Percentiles rank a stretch among this genome's conserved stretches.
phyloP scores from a whole-genome alignment of 2,797 vertebrate species.

The Atherinosoma microstoma region DNA sequence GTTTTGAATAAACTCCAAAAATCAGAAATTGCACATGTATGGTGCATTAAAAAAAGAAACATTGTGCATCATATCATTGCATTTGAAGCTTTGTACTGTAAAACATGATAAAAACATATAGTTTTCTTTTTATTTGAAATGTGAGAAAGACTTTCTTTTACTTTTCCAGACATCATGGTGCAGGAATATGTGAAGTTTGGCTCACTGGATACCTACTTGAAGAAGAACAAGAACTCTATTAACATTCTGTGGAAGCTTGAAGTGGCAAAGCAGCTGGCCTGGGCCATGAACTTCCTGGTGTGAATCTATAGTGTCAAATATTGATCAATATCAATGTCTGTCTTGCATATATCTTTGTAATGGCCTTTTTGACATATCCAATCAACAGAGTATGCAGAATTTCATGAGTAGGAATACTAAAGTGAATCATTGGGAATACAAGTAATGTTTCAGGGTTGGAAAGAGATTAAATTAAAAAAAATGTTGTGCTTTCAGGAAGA shows the following conservation, averaged over 20 bases:
- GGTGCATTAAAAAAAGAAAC: not conserved
- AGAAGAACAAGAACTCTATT: conserved; percentile 91
- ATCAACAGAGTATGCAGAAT: not conserved
- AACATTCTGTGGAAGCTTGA: conserved; percentile 98
- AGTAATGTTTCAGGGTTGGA: not conserved
- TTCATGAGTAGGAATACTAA: not conserved
- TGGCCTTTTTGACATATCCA: not conserved
- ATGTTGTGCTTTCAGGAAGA: conserved; percentile 86
- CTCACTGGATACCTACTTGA: conserved; percentile 94
- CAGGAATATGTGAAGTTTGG: conserved; percentile 97
- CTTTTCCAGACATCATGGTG: conserved; percentile 91
- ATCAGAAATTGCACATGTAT: not conserved
- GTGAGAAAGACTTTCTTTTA: not conserved
- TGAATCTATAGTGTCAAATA: conserved; percentile 30
- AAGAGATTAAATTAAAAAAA: not conserved
- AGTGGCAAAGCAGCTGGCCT: conserved; percentile 95
- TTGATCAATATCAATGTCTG: not conserved
- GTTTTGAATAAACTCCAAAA: not conserved
- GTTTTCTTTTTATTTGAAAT: not conserved
- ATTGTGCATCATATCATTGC: not conserved
- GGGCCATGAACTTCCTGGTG: conserved; percentile 98
- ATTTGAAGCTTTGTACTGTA: not conserved
- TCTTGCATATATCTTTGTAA: not conserved
- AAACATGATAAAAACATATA: too few relatives aligned
- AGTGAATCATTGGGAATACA: not conserved